A percentile compares a stretch with the other conserved stretches of the same genome.
Conservation (phyloP, 2,797 vertebrate genomes). For the Spinus olivaceus region DNA sequence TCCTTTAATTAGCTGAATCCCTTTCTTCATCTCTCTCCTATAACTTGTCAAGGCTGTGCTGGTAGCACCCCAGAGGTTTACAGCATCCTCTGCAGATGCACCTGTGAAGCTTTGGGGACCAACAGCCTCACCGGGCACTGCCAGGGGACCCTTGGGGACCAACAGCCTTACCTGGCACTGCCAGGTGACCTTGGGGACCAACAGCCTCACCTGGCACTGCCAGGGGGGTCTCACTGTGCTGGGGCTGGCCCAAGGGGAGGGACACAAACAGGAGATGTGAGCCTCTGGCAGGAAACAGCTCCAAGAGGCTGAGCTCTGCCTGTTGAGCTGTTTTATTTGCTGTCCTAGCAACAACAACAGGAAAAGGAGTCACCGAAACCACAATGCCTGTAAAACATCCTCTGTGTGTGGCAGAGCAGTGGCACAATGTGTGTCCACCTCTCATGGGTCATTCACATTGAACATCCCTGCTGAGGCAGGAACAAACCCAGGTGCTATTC, state of each 20-base stretch:
- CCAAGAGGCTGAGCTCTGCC: neutral
- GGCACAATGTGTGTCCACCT: neutral
- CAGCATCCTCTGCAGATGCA: neutral
- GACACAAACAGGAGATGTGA: neutral
- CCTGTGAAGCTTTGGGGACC: rapidly evolving
- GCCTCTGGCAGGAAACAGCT: neutral
- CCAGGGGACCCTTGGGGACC: no score
- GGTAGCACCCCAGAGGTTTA: neutral
- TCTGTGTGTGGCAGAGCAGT: neutral
- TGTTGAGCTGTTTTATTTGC: neutral
- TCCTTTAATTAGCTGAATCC: neutral
- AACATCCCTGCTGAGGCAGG: neutral
- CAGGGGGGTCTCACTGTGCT: neutral
- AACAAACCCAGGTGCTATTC: neutral
- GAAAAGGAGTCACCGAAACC: neutral
- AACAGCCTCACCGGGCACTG: neutral
- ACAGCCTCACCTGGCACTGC: no score
- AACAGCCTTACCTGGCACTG: no score
- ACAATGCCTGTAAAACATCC: neutral
- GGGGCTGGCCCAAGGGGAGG: neutral
- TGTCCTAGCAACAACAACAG: neutral
- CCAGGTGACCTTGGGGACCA: neutral
- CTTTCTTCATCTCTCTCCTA: neutral
- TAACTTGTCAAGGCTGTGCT: neutral
- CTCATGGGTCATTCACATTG: neutral